These are phyloP conservation scores for Phalacrocorax brasilianus DNA, from an alignment of 2,113 vertebrate species.

Conservation along the genomic window DNA sequence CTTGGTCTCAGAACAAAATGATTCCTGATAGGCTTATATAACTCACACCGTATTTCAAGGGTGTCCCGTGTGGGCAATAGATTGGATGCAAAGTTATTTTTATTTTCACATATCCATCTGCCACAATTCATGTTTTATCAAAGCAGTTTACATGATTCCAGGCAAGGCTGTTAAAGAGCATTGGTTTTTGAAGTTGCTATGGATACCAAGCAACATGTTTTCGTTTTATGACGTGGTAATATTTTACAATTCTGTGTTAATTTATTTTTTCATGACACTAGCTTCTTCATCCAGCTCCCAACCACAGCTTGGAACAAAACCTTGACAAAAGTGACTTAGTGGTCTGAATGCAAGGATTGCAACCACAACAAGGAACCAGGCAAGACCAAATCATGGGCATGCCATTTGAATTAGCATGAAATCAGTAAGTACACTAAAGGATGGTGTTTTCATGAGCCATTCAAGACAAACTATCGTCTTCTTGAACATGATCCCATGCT, in stretches of 20 bases:
- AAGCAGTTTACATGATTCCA: constrained; percentile 56
- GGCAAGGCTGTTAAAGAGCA: constrained; percentile 58
- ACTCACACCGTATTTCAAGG: constrained; percentile 36
- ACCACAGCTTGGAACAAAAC: not conserved
- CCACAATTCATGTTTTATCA: constrained; percentile 63
- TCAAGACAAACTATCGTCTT: not conserved
- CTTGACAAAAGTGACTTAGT: not conserved
- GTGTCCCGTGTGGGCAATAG: constrained; percentile 45
- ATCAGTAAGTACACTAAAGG: not conserved
- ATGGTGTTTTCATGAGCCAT: not conserved
- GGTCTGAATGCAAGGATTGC: accelerated
- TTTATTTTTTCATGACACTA: not conserved
- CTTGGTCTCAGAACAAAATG: constrained; percentile 1
- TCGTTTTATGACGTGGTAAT: not conserved
- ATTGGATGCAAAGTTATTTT: constrained; percentile 45
- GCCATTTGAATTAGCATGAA: not conserved
- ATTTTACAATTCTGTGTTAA: constrained; percentile 13
- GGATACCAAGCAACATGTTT: constrained; percentile 39
- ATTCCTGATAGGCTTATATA: constrained; percentile 12
- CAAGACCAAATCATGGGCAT: not conserved
- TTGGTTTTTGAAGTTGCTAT: constrained; percentile 48
- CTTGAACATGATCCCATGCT: not conserved
- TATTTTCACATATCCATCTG: constrained; percentile 67
- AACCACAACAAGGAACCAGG: not conserved
- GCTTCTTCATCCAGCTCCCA: not conserved